A percentile compares a stretch with the other conserved stretches of the same genome.
Evolutionary conservation across 2,888 invertebrate genomes (phyloP).

Genomic region (Elgonia sp.): DNA sequence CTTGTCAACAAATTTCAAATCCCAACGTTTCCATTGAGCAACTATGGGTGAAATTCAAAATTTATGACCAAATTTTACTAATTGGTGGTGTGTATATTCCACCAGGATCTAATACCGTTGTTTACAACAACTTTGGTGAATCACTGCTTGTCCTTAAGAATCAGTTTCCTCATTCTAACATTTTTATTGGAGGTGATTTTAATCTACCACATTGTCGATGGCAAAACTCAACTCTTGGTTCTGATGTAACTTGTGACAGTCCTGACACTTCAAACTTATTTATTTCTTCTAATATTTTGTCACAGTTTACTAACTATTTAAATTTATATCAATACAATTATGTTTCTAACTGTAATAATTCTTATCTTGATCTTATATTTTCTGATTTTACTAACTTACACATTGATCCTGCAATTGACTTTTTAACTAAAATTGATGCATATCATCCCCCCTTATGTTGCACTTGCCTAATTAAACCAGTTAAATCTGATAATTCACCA

Average conservation of each 20-base stretch:
- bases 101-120: neutral
- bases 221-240: neutral
- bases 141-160: conserved; percentile 1
- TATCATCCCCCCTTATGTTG: neutral
- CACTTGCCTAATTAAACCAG: neutral
- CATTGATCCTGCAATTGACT: neutral
- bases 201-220: neutral
- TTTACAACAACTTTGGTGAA: conserved; percentile 12
- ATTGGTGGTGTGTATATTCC: conserved; percentile 27
- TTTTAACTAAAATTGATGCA: neutral
- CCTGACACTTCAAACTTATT: no score
- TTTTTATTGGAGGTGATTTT: conserved; percentile 12
- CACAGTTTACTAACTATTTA: neutral
- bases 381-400: neutral
- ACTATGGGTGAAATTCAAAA: neutral
- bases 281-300: neutral
- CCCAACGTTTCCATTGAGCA: conserved; percentile 8
- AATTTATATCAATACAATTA: conserved; percentile 13
- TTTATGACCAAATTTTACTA: neutral
- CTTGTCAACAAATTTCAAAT: neutral
- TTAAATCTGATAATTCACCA: neutral
- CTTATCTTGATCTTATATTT: neutral
- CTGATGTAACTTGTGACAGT: neutral
- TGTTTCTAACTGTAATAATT: neutral
- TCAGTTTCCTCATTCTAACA: neutral